Evolutionary conservation across 2,888 invertebrate genomes (phyloP).

Genomic region (Capitulum mitella): DNA sequence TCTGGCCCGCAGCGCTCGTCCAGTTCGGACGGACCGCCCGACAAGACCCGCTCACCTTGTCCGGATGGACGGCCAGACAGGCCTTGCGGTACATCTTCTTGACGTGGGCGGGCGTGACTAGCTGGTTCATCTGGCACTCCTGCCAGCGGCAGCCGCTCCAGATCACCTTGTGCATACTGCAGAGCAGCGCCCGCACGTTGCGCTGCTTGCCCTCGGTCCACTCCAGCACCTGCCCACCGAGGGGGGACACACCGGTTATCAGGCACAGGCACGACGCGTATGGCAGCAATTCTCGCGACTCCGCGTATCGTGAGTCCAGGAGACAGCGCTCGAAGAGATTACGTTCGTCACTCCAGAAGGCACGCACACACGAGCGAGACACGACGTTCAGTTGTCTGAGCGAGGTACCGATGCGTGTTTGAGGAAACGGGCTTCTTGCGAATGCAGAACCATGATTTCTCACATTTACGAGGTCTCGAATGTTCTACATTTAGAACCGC

Average conservation of each 20-base stretch:
- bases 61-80: slow-evolving; percentile 95
- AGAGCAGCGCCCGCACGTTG: slow-evolving; percentile 61
- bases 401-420: no score
- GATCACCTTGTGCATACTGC: slow-evolving; percentile 84
- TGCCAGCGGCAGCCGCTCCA: slow-evolving; percentile 90
- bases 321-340: no score
- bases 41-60: slow-evolving; percentile 63
- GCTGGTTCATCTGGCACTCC: slow-evolving; percentile 87
- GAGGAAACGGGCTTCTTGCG: no score
- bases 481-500: background rate
- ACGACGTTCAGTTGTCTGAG: no score
- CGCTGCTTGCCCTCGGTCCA: slow-evolving; percentile 18
- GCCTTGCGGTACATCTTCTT: slow-evolving; percentile 93
- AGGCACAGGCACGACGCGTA: no score
- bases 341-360: no score
- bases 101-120: slow-evolving; percentile 85
- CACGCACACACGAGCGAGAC: no score
- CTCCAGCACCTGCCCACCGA: slow-evolving; percentile 20
- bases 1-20: no score
- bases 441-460: no score
- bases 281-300: no score
- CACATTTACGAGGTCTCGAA: no score
- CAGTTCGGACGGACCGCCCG: background rate
- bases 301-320: no score
- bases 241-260: background rate